Evolutionary conservation across 2,888 invertebrate genomes (phyloP).

Genomic region (Mythimna vitellina): DNA sequence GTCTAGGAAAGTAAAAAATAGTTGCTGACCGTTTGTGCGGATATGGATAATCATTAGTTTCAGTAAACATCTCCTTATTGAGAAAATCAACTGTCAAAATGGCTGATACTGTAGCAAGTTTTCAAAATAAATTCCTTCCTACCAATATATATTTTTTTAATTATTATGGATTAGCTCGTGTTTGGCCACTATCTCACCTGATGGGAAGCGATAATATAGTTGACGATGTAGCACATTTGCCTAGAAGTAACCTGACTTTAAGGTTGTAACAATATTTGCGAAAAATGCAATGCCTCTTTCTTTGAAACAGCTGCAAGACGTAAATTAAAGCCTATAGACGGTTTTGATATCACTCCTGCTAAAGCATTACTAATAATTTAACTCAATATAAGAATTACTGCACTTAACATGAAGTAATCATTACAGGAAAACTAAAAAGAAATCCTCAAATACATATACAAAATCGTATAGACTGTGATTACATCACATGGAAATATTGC

Average conservation of each 20-base stretch:
- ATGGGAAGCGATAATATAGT: too few relatives aligned
- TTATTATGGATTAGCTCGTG: too few relatives aligned
- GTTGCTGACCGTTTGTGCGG: background rate
- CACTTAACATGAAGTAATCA: constrained; percentile 4
- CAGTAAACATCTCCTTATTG: background rate
- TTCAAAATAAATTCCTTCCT: background rate
- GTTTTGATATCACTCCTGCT: background rate
- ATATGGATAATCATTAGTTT: background rate
- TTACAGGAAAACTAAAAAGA: background rate
- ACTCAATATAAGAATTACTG: background rate
- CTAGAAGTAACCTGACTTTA: too few relatives aligned
- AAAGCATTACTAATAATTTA: background rate
- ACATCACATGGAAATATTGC: constrained; percentile 8
- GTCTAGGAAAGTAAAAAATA: background rate
- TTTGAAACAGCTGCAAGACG: background rate
- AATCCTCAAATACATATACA: constrained; percentile 7
- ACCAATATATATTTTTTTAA: too few relatives aligned
- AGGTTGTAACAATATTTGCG: background rate
- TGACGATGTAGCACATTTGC: too few relatives aligned
- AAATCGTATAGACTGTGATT: constrained; percentile 15
- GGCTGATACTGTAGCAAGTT: background rate
- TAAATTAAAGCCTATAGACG: background rate
- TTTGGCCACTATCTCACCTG: too few relatives aligned
- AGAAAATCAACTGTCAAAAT: background rate
- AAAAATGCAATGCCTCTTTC: background rate